Percentiles rank a stretch among this genome's conserved stretches.
Evolutionary conservation across 2,797 vertebrate species (phyloP).

Genomic region (Bucorvus abyssinicus): DNA sequence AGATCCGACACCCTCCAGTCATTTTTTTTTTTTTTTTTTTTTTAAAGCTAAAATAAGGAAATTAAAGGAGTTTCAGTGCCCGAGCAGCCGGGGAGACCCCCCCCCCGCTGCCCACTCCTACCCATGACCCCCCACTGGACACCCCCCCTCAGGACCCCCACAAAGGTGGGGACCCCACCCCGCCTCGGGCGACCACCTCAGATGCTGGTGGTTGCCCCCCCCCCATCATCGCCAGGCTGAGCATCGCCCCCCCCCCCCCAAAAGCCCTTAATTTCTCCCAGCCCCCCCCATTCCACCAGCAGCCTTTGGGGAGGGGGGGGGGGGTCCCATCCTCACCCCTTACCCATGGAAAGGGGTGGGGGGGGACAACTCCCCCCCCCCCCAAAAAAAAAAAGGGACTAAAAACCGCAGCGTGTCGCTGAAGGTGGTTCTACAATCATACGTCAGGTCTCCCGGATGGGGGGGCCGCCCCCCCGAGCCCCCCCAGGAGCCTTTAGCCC

Average conservation of each 20-base stretch:
- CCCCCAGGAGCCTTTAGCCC: not conserved
- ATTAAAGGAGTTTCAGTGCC: too few species aligned
- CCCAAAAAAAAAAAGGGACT: constrained; percentile 15
- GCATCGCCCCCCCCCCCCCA: too few species aligned
- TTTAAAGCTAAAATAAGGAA: too few species aligned
- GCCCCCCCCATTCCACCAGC: not conserved
- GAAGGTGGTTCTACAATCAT: constrained; percentile 52
- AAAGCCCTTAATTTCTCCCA: not conserved
- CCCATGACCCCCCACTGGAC: too few species aligned
- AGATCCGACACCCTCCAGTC: too few species aligned
- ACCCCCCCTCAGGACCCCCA: not conserved
- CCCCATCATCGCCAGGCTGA: not conserved
- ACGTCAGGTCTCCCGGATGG: constrained; percentile 34
- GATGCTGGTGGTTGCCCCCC: not conserved
- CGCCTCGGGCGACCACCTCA: too few species aligned
- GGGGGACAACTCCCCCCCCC: not conserved
- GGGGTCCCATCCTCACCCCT: not conserved
- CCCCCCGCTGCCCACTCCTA: too few species aligned
- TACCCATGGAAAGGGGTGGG: too few species aligned
- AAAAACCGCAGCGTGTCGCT: constrained; percentile 5
- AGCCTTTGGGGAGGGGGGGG: not conserved
- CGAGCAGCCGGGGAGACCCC: too few species aligned
- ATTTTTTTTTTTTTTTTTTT: too few species aligned
- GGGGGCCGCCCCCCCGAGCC: not conserved
- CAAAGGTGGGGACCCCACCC: too few species aligned